These are phyloP conservation scores for Pocillopora grandis DNA, from an alignment of 92 coral and sea anemone genomes.

Conservation along the genomic window DNA sequence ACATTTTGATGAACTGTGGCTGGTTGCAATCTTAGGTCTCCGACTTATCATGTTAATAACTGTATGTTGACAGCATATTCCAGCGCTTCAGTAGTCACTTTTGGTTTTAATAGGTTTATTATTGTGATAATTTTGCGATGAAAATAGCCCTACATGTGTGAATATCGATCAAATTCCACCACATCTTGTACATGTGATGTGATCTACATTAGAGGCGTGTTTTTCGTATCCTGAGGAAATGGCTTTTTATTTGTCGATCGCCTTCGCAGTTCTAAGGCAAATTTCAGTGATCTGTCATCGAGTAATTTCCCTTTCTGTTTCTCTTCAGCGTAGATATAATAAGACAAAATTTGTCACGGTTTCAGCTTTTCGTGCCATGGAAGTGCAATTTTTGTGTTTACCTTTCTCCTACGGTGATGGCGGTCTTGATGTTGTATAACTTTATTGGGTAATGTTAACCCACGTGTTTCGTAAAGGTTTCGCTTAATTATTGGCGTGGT, in stretches of 20 bases:
- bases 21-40: background rate
- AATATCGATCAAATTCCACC: slow-evolving; percentile 21
- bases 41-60: no score
- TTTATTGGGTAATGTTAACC: background rate
- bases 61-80: no score
- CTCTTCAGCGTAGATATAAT: background rate
- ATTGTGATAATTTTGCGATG: background rate
- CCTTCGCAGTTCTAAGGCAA: background rate
- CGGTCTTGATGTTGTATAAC: slow-evolving; percentile 11
- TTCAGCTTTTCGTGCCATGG: background rate
- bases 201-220: background rate
- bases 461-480: background rate
- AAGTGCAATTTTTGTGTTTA: slow-evolving; percentile 7
- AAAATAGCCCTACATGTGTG: background rate
- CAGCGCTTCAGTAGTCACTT: background rate
- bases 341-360: background rate
- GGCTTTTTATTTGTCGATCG: background rate
- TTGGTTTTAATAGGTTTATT: background rate
- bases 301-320: background rate
- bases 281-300: background rate
- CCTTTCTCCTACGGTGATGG: slow-evolving; percentile 1
- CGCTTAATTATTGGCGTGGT: background rate
- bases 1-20: background rate
- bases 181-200: background rate
- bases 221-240: slow-evolving; percentile 14